Evolutionary conservation across 2,797 vertebrate species (phyloP).

Genomic region (Sebastes minor): DNA sequence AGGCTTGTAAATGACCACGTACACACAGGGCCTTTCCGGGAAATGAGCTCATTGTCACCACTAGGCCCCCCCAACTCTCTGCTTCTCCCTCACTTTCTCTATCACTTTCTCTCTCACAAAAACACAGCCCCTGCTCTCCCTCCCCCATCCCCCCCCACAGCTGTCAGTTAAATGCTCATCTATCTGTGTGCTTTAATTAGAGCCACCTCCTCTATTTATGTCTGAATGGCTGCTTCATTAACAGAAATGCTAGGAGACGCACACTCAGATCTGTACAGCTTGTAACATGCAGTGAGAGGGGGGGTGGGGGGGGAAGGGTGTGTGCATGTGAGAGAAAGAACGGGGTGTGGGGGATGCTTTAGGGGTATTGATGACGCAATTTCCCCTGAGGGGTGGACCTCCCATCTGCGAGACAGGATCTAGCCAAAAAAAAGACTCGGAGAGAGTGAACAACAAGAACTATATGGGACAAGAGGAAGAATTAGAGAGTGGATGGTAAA

Average conservation of each 20-base stretch:
- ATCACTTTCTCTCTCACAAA: constrained; percentile 1
- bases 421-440: constrained; percentile 29
- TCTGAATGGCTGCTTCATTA: constrained; percentile 74
- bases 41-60: constrained; percentile 54
- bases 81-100: constrained; percentile 38
- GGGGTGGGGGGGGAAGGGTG: neutral
- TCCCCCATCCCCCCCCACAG: constrained; percentile 31
- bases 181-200: constrained; percentile 75
- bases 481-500: neutral
- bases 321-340: constrained; percentile 23
- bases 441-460: constrained; percentile 6
- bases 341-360: constrained; percentile 69
- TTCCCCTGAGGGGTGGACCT: constrained; percentile 68
- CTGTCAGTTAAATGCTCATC: constrained; percentile 69
- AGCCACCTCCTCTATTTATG: constrained; percentile 55
- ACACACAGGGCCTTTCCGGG: constrained; percentile 14
- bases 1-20: constrained; percentile 36
- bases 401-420: constrained; percentile 73
- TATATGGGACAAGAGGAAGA: constrained; percentile 25
- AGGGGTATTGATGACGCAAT: constrained; percentile 73
- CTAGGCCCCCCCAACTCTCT: constrained; percentile 2
- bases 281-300: constrained; percentile 9
- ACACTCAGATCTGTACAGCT: constrained; percentile 40
- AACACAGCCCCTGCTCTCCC: neutral
- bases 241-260: constrained; percentile 45